Conservation (phyloP, 2,113 vertebrate species). For the Dicrurus megarhynchus region DNA sequence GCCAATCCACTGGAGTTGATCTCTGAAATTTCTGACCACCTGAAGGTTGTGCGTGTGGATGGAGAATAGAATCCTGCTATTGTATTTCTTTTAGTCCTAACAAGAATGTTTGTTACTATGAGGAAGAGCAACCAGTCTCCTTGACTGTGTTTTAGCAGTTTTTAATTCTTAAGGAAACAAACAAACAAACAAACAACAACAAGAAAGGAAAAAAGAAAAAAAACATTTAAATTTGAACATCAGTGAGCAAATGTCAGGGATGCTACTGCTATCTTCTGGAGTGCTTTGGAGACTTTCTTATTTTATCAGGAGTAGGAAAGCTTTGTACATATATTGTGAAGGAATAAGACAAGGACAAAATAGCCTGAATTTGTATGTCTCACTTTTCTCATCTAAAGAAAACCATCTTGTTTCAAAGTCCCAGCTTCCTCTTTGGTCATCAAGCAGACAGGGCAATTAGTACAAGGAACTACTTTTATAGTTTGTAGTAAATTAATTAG, state of each 20-base stretch:
- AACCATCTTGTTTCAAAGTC: background rate
- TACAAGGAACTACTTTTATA: background rate
- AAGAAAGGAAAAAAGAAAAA: no score
- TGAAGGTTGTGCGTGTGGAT: background rate
- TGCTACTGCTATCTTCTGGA: background rate
- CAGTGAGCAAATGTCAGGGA: background rate
- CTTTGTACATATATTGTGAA: background rate
- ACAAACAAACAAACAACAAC: background rate
- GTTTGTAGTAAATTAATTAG: background rate
- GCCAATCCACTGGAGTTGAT: background rate
- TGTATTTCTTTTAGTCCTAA: background rate
- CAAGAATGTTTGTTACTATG: background rate
- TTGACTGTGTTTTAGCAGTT: background rate
- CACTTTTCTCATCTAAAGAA: background rate
- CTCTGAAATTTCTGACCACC: background rate
- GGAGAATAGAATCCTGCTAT: background rate
- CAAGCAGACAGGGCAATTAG: background rate
- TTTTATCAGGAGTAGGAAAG: background rate
- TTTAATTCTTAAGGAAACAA: background rate
- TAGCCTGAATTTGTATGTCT: background rate
- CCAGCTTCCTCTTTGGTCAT: background rate
- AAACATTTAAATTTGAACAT: background rate
- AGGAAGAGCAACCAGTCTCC: background rate
- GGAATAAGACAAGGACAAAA: background rate
- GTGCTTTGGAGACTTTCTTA: background rate